Evolutionary conservation across 2,888 invertebrate genomes (phyloP), one percentile per base, ranked within the genome.

Genomic region (Eudemis profundana): DNA sequence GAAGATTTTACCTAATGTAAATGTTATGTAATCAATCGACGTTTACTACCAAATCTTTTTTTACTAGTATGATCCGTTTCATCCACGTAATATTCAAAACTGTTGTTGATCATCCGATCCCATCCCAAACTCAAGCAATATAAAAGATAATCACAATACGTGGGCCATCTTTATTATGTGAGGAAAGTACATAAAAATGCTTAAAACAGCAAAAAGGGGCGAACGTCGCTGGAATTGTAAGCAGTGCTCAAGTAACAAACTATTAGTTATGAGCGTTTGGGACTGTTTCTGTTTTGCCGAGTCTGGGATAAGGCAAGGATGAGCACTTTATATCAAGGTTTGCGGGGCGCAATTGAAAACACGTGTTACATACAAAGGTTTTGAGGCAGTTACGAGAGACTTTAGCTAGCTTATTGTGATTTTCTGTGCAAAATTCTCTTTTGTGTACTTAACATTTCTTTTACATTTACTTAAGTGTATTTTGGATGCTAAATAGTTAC

Each of bases 201-300:
- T 44, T 60, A 38, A 65, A 65, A 60, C 27, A 60, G 59, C 60
- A 65, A 60, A 65, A 65, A 65, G 65, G 36, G 27, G 38, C 46
- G 23, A 14, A 60, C 65, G 47, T 40, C n/a, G 51, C 15, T 51
- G 21, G 65, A 65, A 65, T 65, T 60, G 53, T 60, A 60, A 65
- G 53, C 60, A 60, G 65, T 36, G 23, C 15, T 36, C 57, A 44
- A 50, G 56, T 57, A 64, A 59, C 59, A 59, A 65, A 65, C 65
- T 65, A 65, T 65, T 65, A 60, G 51, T 65, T 60, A 60, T 60
- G 65, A 60, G 51, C 49, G 50, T 23, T 51, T 60, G 50, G n/a
- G 44, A 21, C 23, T 40, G 56, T 49, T 51, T 38, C 49, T 57
- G 51, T 65, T 60, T 53, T 49, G 65, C 59, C 40, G 53, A 65